A percentile compares a stretch with the other conserved stretches of the same genome.
Evolutionary conservation across 2,113 vertebrate species (phyloP).

Genomic region (Neolamprologus toae): DNA sequence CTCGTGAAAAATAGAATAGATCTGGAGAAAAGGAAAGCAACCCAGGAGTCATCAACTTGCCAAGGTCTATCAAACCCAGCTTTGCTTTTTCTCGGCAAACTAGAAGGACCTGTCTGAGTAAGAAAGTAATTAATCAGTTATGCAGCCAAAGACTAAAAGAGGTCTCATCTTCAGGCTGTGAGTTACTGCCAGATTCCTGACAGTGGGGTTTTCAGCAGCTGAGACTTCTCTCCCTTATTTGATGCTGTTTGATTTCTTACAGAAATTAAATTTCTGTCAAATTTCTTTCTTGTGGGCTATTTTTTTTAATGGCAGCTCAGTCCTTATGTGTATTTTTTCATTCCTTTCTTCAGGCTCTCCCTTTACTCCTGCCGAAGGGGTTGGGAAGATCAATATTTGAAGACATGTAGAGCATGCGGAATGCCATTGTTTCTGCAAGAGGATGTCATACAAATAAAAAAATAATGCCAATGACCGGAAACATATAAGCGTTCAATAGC

Average conservation of each 20-base stretch:
- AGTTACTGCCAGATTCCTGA: constrained; percentile 46
- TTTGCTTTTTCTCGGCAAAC: constrained; percentile 10
- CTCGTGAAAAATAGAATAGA: constrained; percentile 39
- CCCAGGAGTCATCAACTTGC: constrained; percentile 39
- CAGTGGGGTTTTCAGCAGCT: constrained; percentile 28
- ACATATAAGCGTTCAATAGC: constrained; percentile 24
- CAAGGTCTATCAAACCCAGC: constrained; percentile 17
- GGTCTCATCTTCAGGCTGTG: constrained; percentile 33
- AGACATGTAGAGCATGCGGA: constrained; percentile 55
- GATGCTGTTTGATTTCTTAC: constrained; percentile 28
- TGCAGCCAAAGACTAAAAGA: constrained; percentile 43
- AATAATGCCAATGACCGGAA: constrained; percentile 61
- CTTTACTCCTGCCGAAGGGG: not conserved
- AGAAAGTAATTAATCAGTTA: constrained; percentile 50
- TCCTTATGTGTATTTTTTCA: not conserved
- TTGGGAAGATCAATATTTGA: constrained; percentile 56
- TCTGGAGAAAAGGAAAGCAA: constrained; percentile 52
- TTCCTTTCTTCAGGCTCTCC: not conserved
- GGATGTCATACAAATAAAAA: not conserved
- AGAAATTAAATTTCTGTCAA: constrained; percentile 19
- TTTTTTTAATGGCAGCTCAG: not conserved
- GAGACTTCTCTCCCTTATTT: not conserved
- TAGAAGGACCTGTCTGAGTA: constrained; percentile 30
- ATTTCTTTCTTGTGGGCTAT: not conserved
- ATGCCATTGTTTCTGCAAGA: constrained; percentile 16